Evolutionary conservation across 2,797 vertebrate species (phyloP).

Genomic region (Megalops cyprinoides): DNA sequence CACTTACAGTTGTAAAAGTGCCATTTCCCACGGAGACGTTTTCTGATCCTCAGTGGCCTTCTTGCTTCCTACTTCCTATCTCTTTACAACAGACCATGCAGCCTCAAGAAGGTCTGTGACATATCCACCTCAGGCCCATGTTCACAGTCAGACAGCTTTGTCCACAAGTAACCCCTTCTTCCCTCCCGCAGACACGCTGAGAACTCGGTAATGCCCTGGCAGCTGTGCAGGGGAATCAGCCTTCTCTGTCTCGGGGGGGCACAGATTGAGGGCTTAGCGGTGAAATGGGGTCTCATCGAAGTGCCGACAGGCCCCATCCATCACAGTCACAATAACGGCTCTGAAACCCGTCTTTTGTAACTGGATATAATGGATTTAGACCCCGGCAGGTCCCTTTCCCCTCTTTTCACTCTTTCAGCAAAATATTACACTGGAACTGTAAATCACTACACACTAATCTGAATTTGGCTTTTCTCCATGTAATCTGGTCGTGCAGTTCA

Average conservation of each 20-base stretch:
- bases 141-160: too few species aligned
- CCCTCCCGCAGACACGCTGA: neutral
- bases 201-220: too few species aligned
- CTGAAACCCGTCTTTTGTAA: neutral
- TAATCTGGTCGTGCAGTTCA: neutral
- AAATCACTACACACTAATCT: neutral
- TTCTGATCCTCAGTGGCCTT: neutral
- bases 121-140: too few species aligned
- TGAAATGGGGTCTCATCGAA: neutral
- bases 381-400: neutral
- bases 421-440: neutral
- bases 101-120: neutral
- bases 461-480: constrained; percentile 1
- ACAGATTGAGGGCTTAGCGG: neutral
- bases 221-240: neutral
- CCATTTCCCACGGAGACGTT: neutral
- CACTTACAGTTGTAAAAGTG: neutral
- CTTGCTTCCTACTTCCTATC: neutral
- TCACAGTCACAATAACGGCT: neutral
- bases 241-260: neutral
- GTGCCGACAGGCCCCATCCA: neutral
- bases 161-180: too few species aligned
- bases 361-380: neutral
- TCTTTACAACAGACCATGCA: neutral
- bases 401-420: neutral